phyloP scores from a whole-genome alignment of 1,140 invertebrate species.

The Antheraea mylitta region DNA sequence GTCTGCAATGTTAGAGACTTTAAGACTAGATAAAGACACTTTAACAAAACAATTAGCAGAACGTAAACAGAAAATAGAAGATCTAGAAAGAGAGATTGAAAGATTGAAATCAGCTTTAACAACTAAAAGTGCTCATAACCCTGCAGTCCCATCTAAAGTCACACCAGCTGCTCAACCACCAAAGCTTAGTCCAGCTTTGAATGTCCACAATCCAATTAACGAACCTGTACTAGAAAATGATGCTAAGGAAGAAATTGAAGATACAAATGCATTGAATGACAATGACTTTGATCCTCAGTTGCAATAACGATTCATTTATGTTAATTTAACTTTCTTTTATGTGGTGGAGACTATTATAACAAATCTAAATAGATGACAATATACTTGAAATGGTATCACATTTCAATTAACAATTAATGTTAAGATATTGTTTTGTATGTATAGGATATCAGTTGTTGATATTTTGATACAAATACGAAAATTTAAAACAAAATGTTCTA shows the following conservation, averaged over 20 bases:
- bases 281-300: conserved; percentile 60
- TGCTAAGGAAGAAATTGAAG: conserved; percentile 71
- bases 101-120: conserved; percentile 54
- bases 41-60: conserved; percentile 56
- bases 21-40: conserved; percentile 61
- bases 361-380: conserved; percentile 10
- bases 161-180: conserved; percentile 64
- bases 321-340: neutral
- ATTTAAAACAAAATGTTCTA: too few species aligned
- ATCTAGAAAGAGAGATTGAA: conserved; percentile 60
- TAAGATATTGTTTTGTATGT: neutral
- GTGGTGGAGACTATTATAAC: conserved; percentile 1
- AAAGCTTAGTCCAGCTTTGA: conserved; percentile 60
- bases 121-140: conserved; percentile 57
- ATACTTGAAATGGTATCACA: conserved; percentile 13
- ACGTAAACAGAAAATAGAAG: conserved; percentile 57
- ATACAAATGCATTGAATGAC: conserved; percentile 63
- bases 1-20: conserved; percentile 57
- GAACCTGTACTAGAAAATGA: conserved; percentile 65
- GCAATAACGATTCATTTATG: conserved; percentile 12
- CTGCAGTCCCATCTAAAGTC: conserved; percentile 48
- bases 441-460: too few species aligned
- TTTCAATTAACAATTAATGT: conserved; percentile 2
- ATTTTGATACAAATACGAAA: too few species aligned
- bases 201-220: conserved; percentile 54